Evolutionary conservation across 2,888 invertebrate species (phyloP), one percentile per base, ranked within the genome.

Genomic region (Lithophane ornitopus): DNA sequence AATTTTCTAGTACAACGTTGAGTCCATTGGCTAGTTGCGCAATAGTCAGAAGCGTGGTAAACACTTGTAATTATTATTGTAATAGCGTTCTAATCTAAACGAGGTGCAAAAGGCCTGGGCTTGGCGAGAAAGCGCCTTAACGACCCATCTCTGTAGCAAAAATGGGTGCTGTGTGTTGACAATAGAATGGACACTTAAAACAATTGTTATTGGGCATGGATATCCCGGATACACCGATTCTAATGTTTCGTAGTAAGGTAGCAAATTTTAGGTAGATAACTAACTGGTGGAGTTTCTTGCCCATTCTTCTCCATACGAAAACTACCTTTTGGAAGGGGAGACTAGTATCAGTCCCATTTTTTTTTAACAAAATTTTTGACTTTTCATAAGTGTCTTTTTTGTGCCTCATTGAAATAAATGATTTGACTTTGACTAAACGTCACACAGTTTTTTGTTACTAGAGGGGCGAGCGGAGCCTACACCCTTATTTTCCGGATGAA

Each of bases 21-120:
- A 87, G 81, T 86, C 80, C 80, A 76, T 34, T 73, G 52, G 46
- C 70, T 75, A 77, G 88, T 93, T 94, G 86, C 90, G 93, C 88
- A 94, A 93, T 87, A 87, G 84, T 88, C 87, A 90, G 90, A 91
- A 92, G 89, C 90, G 90, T 91, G 86, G 91, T 92, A 94, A 93
- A 93, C 90, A 91, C 90, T 93, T 92, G 93, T 93, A 93, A 94
- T 94, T 94, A 93, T 94, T 93, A 94, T 94, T 94, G 92, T 93
- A 93, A 94, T 93, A 92, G 92, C 92, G 92, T 93, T 93, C 91
- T 92, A 91, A 94, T 94, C 91, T 92, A 91, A 92, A 92, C 90
- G 90, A 91, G 90, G 90, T 86, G 89, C 90, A 89, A 89, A 89
- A 84, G 86, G 84, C 72, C 76, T 85, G 87, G 87, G 88, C 86